Evolutionary conservation across 2,113 vertebrate genomes (phyloP), one percentile per base, ranked within the genome.

Genomic region (Brachypodius melanocephalos): DNA sequence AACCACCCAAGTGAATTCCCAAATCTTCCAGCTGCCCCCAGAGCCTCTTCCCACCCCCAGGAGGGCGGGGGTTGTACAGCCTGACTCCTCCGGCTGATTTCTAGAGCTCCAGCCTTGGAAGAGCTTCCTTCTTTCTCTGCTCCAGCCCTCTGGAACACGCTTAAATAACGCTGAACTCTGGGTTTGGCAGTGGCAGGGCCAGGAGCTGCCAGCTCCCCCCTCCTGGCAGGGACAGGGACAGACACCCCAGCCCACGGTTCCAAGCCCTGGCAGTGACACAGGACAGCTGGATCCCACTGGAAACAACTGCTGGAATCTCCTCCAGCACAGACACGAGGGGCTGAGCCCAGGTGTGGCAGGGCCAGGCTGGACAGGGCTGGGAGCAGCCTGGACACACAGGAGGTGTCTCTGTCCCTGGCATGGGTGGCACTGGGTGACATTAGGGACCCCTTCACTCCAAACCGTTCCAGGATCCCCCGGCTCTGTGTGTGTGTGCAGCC

Each of bases 241-340:
- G 83, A 6, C 5, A 78, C 5, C 8, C 26, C 68, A 59, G 59
- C 8, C 85, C 2, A 0, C 0, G 9, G 67, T 57, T 5, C 34
- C 0, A 1, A n/a, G 80, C 19, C 67, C 76, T 51, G 42, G 4
- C 0, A 24, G 55, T 34, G 61, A 26, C 32, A 48, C 45, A 6
- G 62, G 16, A 26, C 36, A 65, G 43, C 36, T 43, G 12, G 7
- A 32, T 71, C 45, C 69, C 10, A 2, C 72, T 16, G 65, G 67
- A 31, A 79, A 18, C 34, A 18, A 0, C 34, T 10, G 66, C 85
- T 65, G 75, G 67, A 16, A 48, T 57, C 26, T 57, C 21, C 26
- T 43, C 8, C 58, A 32, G 75, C 85, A 22, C 21, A 0, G 0
- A 22, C 76, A 31, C 0, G 6, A 17, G 74, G 16, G 8, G 57